Evolutionary conservation across 1,140 invertebrate genomes (phyloP).

Genomic region (Drosophila parabipectinata): DNA sequence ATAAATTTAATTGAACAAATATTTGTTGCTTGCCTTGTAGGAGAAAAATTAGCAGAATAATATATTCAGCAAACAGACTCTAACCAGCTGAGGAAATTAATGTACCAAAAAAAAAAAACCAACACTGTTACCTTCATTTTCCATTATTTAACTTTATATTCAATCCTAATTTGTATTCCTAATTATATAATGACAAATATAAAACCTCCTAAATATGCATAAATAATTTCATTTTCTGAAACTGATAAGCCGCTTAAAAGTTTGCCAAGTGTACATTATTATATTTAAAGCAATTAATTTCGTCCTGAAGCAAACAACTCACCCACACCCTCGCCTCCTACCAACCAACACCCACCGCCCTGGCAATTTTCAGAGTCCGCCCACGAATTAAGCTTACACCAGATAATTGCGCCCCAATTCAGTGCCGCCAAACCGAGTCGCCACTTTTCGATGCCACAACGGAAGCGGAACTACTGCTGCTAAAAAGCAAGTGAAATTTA

Average conservation of each 20-base stretch:
- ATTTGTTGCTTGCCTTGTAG: not conserved
- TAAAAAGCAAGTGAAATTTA: slow-evolving; percentile 8
- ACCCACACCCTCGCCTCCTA: not conserved
- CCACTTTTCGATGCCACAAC: slow-evolving; percentile 12
- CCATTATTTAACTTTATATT: not conserved
- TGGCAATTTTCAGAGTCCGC: slow-evolving; percentile 12
- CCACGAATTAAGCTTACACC: slow-evolving; percentile 18
- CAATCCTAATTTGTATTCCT: not conserved
- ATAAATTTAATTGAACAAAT: not conserved
- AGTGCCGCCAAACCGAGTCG: not conserved
- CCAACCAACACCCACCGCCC: not conserved
- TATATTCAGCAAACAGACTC: not conserved
- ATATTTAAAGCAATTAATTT: slow-evolving; percentile 1
- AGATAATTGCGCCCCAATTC: slow-evolving; percentile 5
- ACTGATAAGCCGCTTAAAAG: not conserved
- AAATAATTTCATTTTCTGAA: not conserved
- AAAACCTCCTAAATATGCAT: not conserved
- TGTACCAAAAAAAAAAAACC: not conserved
- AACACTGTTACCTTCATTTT: too few species aligned
- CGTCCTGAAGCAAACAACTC: not conserved
- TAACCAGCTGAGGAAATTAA: not conserved
- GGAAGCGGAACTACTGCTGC: slow-evolving; percentile 28
- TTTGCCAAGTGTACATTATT: not conserved
- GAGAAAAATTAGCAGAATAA: not conserved
- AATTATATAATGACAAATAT: not conserved